Conservation (phyloP, 2,888 invertebrate genomes). For the Monoplex corrugatus region DNA sequence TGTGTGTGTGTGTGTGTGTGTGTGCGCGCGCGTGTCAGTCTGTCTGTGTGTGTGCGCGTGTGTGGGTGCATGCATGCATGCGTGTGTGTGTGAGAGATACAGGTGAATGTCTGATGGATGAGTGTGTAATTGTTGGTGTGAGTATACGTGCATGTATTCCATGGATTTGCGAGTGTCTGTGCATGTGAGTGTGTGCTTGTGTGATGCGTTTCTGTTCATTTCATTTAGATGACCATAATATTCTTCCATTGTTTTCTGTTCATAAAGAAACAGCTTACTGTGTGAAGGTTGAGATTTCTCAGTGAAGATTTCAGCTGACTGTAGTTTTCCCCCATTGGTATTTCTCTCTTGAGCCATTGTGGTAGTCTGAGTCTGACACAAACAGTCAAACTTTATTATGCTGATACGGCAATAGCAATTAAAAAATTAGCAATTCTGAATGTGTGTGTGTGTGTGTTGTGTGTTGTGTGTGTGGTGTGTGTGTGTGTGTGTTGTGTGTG, state of each 20-base stretch:
- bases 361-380: constrained; percentile 89
- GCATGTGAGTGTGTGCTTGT: too few species aligned
- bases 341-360: constrained; percentile 96
- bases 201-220: too few species aligned
- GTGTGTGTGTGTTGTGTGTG: too few species aligned
- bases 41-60: background rate
- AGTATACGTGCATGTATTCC: too few species aligned
- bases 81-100: too few species aligned
- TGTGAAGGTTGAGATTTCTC: constrained; percentile 92
- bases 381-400: background rate
- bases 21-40: background rate
- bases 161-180: too few species aligned
- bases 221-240: too few species aligned
- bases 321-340: constrained; percentile 94
- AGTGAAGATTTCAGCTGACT: constrained; percentile 90
- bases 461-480: too few species aligned
- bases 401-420: too few species aligned
- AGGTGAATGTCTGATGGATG: too few species aligned
- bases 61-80: too few species aligned
- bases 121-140: too few species aligned
- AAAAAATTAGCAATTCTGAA: background rate
- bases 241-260: background rate
- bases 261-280: constrained; percentile 84
- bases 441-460: background rate
- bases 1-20: background rate